Evolutionary conservation across 2,113 vertebrate species (phyloP).

Genomic region (Cacatua alba): DNA sequence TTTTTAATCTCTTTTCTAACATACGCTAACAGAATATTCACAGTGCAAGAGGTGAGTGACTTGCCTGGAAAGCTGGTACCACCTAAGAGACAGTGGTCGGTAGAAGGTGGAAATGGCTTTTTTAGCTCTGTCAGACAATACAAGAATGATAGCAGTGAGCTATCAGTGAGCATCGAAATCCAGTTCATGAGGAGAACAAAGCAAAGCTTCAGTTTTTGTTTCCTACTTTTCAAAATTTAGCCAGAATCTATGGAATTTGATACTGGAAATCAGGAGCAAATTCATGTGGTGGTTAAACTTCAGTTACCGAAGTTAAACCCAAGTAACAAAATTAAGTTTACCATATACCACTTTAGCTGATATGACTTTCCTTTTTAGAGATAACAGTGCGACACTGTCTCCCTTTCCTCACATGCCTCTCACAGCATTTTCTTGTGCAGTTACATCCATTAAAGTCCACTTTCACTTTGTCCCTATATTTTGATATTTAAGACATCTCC

Average conservation of each 20-base stretch:
- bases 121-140: not conserved
- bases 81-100: too few relatives aligned
- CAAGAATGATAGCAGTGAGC: not conserved
- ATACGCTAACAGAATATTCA: fast-evolving
- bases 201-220: not conserved
- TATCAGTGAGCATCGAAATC: not conserved
- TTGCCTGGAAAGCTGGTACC: not conserved
- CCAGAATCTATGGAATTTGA: not conserved
- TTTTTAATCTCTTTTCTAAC: not conserved
- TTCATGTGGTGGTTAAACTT: not conserved
- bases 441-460: not conserved
- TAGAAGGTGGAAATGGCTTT: not conserved
- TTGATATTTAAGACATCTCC: not conserved
- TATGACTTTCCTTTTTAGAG: not conserved
- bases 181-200: not conserved
- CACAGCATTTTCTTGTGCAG: not conserved
- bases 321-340: not conserved
- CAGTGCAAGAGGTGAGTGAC: not conserved
- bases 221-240: not conserved
- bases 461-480: not conserved
- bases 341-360: not conserved
- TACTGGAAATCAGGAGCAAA: not conserved
- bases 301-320: not conserved
- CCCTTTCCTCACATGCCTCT: not conserved
- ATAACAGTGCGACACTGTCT: not conserved